Evolutionary conservation across 2,888 invertebrate species (phyloP), one percentile per base, ranked within the genome.

Genomic region (Rhagophthalmus giganteus): DNA sequence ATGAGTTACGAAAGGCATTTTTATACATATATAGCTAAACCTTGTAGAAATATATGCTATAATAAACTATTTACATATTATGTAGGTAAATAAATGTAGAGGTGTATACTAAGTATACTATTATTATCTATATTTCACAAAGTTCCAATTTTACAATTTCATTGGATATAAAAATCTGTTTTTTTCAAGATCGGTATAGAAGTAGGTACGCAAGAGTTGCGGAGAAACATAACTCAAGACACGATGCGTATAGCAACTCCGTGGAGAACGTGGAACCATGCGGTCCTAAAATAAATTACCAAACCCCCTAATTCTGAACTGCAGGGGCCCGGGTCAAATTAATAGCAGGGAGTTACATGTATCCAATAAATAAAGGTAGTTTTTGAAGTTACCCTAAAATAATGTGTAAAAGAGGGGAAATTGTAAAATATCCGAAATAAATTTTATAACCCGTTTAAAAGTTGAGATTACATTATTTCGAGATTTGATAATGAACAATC

Each of bases 251-350:
- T 20, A 7, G 20, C 20, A 20, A 20, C 20, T 33, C 12, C 8
- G 33, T 15, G 33, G 13, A n/a, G n/a, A 13, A n/a, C 2, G 33
- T 27, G 31, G 33, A 33, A 33, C 33, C 33, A 9, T 9, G 33
- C 33, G 33, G 33, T 16, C 33, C 9, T 33, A 13, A 33, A 33
- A 33, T 33, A 33, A 33, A 33, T 33, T 33, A 16, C 33, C n/a
- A 33, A 2, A 8, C 33, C 33, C 33, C 8, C 27, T 33, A 33
- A 33, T 33, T 33, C 33, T 5, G 20, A 20, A 20, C 20, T 20
- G 3, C 9, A 27, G 27, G n/a, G 27, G 27, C 10, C 10, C 27
- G 8, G 10, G 2, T 27, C 27, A 27, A 9, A 27, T 27, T 27
- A 27, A 27, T 27, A 27, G 27, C 27, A 27, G 27, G 8, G 27